Base-by-base conservation (phyloP, 2,888 invertebrate genomes). In the Synanthedon myopaeformis region DNA sequence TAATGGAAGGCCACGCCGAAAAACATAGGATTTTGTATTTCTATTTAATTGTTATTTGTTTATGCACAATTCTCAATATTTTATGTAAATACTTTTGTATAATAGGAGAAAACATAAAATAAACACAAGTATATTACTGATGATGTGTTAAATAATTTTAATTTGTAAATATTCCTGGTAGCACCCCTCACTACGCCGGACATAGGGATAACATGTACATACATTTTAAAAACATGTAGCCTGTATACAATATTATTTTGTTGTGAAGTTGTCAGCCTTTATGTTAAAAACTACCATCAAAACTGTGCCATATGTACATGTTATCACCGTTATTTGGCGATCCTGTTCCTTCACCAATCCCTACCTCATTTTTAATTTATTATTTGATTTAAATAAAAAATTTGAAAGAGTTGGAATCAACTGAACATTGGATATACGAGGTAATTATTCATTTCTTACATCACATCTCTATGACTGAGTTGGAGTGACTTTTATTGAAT, bases 31-130 rank as follows among this genome's bases (percentile, higher is more conserved):
- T 85, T 82, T 87, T 85, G 85, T 87, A 83, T 85, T 81, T 83
- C 82, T 85, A 85, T 86, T 86, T 88, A 88, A 87, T 85, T 88
- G 88, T 88, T 88, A 88, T 87, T 88, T 88, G 88, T 87, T 88
- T 86, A 87, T 88, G 88, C 88, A 88, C 88, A 87, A 87, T 84
- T 88, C 84, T 88, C 86, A 83, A 86, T 88, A 86, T 88, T 85
- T 82, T 85, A 87, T 88, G 88, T 88, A 88, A 84, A 88, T 88
- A 88, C 74, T 88, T 88, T 88, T 88, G 88, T 88, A 88, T 85
- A 78, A 87, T 88, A 88, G 87, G 79, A 84, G 80, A 80, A 85
- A 78, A 78, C 82, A 76, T 86, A 85, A 77, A 90, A 89, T 82
- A 90, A 90, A 85, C 78, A 84, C 77, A 87, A 87, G 89, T 88